phyloP scores from a whole-genome alignment of 92 coral and sea anemone species.

The Parazoanthus darwini region DNA sequence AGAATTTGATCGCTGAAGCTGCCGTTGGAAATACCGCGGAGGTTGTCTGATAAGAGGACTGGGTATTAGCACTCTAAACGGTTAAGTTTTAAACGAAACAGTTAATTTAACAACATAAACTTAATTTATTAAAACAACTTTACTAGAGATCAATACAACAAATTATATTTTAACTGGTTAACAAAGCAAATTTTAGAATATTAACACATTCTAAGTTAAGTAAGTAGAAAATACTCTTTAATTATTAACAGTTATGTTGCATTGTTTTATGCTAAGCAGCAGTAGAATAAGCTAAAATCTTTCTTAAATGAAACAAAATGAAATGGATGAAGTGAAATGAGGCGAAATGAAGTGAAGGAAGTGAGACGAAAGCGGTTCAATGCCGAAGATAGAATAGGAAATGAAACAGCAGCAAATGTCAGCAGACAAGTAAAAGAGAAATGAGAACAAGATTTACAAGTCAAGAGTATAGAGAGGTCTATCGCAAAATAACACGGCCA shows the following conservation, averaged over 20 bases:
- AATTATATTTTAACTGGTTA: background rate
- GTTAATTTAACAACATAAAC: background rate
- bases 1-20: slow-evolving; percentile 21
- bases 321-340: background rate
- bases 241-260: background rate
- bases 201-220: background rate
- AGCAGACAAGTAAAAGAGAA: background rate
- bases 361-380: background rate
- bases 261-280: background rate
- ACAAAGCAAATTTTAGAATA: background rate
- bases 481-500: background rate
- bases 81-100: background rate
- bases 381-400: background rate
- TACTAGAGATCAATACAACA: too few species aligned
- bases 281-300: background rate
- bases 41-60: slow-evolving; percentile 38
- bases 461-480: background rate
- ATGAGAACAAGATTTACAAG: background rate
- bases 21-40: slow-evolving; percentile 21
- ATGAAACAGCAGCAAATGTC: background rate
- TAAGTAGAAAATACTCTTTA: background rate
- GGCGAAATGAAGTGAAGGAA: background rate
- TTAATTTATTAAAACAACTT: too few species aligned
- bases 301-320: background rate
- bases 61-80: slow-evolving; percentile 23